Evolutionary conservation across 2,113 vertebrate species (phyloP).

Genomic region (Gopherus flavomarginatus): DNA sequence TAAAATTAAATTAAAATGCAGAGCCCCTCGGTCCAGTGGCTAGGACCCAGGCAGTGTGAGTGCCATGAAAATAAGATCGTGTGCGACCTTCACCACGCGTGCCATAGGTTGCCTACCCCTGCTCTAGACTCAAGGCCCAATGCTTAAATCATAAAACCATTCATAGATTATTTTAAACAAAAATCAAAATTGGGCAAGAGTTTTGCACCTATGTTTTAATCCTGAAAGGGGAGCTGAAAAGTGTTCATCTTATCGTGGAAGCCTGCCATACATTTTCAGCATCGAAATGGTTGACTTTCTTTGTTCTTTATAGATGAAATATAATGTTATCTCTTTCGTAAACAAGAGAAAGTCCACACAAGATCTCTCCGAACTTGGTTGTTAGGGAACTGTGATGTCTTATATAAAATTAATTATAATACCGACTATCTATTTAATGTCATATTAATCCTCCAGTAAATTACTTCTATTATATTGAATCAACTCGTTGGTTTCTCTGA

Average conservation of each 20-base stretch:
- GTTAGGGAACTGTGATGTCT: not conserved
- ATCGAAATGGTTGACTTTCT: not conserved
- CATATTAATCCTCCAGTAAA: not conserved
- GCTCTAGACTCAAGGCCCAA: not conserved
- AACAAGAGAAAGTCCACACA: not conserved
- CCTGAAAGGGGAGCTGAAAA: not conserved
- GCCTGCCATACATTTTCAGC: not conserved
- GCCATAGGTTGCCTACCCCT: too few species aligned
- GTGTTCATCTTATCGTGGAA: not conserved
- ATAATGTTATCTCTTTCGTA: not conserved
- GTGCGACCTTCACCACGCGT: too few species aligned
- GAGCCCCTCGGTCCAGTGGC: too few species aligned
- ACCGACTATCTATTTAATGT: not conserved
- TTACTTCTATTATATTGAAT: not conserved
- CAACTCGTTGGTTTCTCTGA: not conserved
- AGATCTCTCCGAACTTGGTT: not conserved
- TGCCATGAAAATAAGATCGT: too few species aligned
- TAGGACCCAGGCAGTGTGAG: too few species aligned
- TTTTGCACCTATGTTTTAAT: not conserved
- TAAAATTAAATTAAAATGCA: too few species aligned
- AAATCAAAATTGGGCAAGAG: not conserved
- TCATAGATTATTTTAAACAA: not conserved
- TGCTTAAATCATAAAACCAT: not conserved
- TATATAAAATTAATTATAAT: not conserved
- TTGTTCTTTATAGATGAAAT: not conserved